Evolutionary conservation across 2,113 vertebrate species (phyloP).

Genomic region (Abramis brama): DNA sequence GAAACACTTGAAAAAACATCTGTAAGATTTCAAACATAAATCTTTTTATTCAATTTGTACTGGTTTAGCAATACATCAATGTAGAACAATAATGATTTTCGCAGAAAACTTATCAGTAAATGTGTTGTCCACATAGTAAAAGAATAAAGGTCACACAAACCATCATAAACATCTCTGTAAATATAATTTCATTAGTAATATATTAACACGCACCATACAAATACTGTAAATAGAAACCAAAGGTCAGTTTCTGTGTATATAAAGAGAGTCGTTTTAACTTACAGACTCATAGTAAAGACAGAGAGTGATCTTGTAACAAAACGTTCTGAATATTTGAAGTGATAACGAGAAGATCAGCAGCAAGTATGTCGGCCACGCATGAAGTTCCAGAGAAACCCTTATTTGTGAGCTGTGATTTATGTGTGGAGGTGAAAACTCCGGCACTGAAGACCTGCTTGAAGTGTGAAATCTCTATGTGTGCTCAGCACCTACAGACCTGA

Average conservation of each 20-base stretch:
- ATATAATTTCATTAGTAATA: neutral
- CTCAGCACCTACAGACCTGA: constrained; percentile 71
- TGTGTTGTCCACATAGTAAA: neutral
- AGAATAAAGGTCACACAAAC: neutral
- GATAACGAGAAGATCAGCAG: neutral
- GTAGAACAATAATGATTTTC: neutral
- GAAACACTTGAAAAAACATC: too few species aligned
- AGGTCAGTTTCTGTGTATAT: neutral
- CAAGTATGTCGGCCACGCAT: neutral
- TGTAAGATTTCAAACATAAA: too few species aligned
- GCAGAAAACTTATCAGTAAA: neutral
- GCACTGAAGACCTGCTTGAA: constrained; percentile 75
- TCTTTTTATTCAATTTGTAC: neutral
- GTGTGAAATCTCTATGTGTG: constrained; percentile 76
- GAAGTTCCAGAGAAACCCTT: neutral
- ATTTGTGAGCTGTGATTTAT: constrained; percentile 70
- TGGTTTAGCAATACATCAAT: neutral
- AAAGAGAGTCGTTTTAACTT: neutral
- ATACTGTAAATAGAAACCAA: neutral
- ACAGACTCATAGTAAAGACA: neutral
- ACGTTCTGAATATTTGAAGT: neutral
- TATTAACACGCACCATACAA: neutral
- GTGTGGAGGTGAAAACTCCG: constrained; percentile 55
- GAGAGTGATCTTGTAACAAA: too few species aligned
- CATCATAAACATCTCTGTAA: neutral